Evolutionary conservation across 1,140 invertebrate species (phyloP).

Genomic region (Euglossa dilemma): DNA sequence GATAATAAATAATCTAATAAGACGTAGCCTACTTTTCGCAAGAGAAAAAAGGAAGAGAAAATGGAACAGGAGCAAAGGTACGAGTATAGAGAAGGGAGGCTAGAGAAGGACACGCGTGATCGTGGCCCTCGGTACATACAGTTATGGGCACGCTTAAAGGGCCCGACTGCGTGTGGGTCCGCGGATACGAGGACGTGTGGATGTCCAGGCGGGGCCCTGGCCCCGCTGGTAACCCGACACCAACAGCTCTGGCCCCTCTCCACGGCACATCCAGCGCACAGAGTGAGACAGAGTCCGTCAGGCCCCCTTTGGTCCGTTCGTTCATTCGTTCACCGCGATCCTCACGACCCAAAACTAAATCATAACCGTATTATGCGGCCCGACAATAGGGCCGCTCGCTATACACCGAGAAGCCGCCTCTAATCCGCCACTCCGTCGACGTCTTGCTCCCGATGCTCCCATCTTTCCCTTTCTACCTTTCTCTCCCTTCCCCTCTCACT

Average conservation of each 20-base stretch:
- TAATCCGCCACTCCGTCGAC: constrained; percentile 77
- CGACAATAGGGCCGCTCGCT: constrained; percentile 74
- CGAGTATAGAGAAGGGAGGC: constrained; percentile 23
- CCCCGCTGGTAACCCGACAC: constrained; percentile 68
- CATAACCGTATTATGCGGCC: constrained; percentile 78
- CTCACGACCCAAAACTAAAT: constrained; percentile 79
- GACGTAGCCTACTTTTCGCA: not conserved
- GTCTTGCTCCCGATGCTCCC: constrained; percentile 62
- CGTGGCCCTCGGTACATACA: constrained; percentile 36
- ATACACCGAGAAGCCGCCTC: constrained; percentile 77
- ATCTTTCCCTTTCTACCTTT: constrained; percentile 1
- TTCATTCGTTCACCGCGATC: constrained; percentile 71
- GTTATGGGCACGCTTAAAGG: constrained; percentile 69
- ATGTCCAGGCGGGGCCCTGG: constrained; percentile 64
- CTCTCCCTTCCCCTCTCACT: no score
- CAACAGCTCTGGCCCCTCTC: constrained; percentile 40
- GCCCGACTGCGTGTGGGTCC: constrained; percentile 65
- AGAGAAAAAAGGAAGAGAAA: not conserved
- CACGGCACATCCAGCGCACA: constrained; percentile 53
- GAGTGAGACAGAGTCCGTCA: constrained; percentile 51
- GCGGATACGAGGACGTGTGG: constrained; percentile 46
- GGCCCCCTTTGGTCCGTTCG: constrained; percentile 60
- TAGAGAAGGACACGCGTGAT: constrained; percentile 7
- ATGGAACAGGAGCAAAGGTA: constrained; percentile 28
- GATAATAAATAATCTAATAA: constrained; percentile 11